These are phyloP conservation scores for Plutomurus gul DNA, from an alignment of 1,140 invertebrate genomes.

Conservation along the genomic window DNA sequence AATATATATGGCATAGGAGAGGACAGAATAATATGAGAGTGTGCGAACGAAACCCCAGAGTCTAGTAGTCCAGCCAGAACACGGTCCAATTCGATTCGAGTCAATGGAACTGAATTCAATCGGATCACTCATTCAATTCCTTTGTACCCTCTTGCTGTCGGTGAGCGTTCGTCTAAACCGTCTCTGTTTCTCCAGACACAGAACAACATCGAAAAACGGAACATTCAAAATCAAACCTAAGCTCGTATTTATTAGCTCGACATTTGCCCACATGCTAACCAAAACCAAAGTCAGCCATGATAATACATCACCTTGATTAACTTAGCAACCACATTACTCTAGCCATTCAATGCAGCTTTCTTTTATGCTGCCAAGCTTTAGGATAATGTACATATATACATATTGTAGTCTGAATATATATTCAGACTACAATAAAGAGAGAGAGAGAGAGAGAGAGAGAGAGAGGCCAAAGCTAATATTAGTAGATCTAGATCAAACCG, in stretches of 20 bases:
- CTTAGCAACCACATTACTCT: slow-evolving; percentile 22
- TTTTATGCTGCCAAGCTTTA: too few relatives aligned
- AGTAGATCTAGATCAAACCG: too few relatives aligned
- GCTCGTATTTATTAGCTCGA: slow-evolving; percentile 30
- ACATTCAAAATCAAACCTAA: slow-evolving; percentile 25
- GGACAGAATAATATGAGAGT: not conserved
- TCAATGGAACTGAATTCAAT: slow-evolving; percentile 30
- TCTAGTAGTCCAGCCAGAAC: too few relatives aligned
- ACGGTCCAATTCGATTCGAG: slow-evolving; percentile 12
- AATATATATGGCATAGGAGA: not conserved
- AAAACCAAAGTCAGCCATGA: slow-evolving; percentile 12
- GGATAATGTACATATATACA: too few relatives aligned
- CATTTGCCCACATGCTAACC: slow-evolving; percentile 33
- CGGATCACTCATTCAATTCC: not conserved
- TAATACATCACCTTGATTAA: slow-evolving; percentile 35
- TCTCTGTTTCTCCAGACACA: slow-evolving; percentile 9
- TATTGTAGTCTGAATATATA: not conserved
- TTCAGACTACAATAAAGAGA: too few relatives aligned
- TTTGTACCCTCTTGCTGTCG: not conserved
- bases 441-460: too few relatives aligned
- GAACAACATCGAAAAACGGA: not conserved
- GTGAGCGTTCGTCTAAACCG: not conserved
- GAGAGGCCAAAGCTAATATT: too few relatives aligned
- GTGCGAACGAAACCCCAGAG: not conserved
- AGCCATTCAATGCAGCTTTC: not conserved